Evolutionary conservation across 2,888 invertebrate species (phyloP), one percentile per base, ranked within the genome.

Genomic region (Priocnemis perturbator): DNA sequence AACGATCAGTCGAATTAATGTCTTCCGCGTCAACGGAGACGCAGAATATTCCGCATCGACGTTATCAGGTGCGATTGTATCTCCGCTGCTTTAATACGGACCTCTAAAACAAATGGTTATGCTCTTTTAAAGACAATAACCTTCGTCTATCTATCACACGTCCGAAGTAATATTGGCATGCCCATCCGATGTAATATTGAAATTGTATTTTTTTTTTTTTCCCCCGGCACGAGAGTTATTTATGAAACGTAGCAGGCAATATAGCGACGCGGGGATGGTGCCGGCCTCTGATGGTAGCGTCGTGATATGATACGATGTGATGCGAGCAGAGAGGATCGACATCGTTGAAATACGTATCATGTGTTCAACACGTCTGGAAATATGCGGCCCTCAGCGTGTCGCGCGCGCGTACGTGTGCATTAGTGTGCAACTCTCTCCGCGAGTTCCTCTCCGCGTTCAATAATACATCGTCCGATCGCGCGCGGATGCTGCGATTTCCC

Each of bases 121-220:
- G 82, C 82, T 85, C 86, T 87, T 86, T 81, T 87, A 86, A 88
- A 87, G 88, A 88, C 88, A 87, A 88, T 88, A 88, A 86, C 81
- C 83, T 78, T 74, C 85, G 84, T 83, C 88, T 87, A 88, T 88
- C 86, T 87, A 87, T 88, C 87, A 88, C 81, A 81, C 85, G 83
- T 84, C 82, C 84, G n/a, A 79, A 83, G 86, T 83, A 85, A 88
- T 88, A 88, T 88, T 83, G 83, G 83, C 84, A 77, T 81, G 81
- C 81, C 84, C 87, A 85, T 87, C 85, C 83, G 82, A 81, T 78
- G 85, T 86, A 84, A 88, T 88, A 88, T 88, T 87, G 87, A 87
- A 88, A 86, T 87, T 87, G 86, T 85, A 85, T 83, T 85, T 86
- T 84, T 86, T 83, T 26, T 26, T 7, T 7, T 7, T 7, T 26